A percentile compares a stretch with the other conserved stretches of the same genome.
Conservation (phyloP, 2,888 invertebrate species). For the Abrostola tripartita region DNA sequence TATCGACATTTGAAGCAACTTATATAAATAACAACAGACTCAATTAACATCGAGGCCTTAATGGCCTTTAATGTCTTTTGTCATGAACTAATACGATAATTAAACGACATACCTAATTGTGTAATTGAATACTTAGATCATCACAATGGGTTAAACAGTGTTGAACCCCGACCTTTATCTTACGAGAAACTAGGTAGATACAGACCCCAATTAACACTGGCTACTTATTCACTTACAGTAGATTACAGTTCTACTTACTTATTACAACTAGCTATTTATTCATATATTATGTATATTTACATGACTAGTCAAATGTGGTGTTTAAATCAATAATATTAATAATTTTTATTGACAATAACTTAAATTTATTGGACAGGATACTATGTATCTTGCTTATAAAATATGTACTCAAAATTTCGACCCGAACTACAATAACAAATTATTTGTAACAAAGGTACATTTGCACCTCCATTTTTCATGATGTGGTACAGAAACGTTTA, state of each 20-base stretch:
- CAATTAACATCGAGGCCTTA: constrained; percentile 16
- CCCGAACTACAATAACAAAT: constrained; percentile 16
- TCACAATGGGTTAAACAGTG: constrained; percentile 44
- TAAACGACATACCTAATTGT: constrained; percentile 39
- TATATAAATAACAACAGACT: constrained; percentile 29
- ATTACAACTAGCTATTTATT: constrained; percentile 48
- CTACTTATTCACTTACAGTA: constrained; percentile 41
- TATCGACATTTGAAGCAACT: constrained; percentile 13
- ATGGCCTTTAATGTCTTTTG: constrained; percentile 32
- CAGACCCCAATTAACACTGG: constrained; percentile 44
- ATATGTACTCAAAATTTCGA: constrained; percentile 10
- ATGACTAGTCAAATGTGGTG: constrained; percentile 68
- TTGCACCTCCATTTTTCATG: constrained; percentile 5
- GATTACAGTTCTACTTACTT: constrained; percentile 44
- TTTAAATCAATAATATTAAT: constrained; percentile 49
- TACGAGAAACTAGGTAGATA: constrained; percentile 45
- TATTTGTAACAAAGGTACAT: constrained; percentile 13
- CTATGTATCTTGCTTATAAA: constrained; percentile 19
- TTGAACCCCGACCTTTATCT: constrained; percentile 52
- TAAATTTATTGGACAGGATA: constrained; percentile 56
- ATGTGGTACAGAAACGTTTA: background rate
- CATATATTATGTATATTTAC: constrained; percentile 54
- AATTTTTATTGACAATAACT: constrained; percentile 28
- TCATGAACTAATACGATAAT: constrained; percentile 41
- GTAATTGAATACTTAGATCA: constrained; percentile 51